Conservation (phyloP, 2,113 vertebrate genomes). For the Eulacestoma nigropectus region DNA sequence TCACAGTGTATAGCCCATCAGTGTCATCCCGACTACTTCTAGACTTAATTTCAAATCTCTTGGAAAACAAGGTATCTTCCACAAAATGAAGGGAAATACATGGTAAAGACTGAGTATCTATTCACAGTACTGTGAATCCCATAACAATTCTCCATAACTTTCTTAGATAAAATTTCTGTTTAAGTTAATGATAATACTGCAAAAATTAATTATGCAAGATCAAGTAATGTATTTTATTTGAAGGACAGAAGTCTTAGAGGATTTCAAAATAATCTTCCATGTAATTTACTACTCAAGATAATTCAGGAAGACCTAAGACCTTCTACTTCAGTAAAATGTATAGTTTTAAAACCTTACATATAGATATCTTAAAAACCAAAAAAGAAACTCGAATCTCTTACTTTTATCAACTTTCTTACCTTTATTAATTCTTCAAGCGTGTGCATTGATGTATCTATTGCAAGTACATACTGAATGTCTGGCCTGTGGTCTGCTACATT, state of each 20-base stretch:
- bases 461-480: conserved; percentile 78
- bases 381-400: neutral
- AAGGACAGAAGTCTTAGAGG: neutral
- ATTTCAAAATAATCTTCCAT: neutral
- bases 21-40: neutral
- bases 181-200: neutral
- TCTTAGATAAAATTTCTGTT: neutral
- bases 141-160: neutral
- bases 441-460: conserved; percentile 80
- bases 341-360: neutral
- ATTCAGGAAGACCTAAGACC: neutral
- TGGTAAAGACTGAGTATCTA: neutral
- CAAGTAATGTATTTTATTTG: neutral
- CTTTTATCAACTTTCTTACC: conserved; percentile 74
- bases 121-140: neutral
- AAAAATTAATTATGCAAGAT: neutral
- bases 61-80: neutral
- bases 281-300: neutral
- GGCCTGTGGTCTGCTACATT: conserved; percentile 82
- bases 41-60: neutral
- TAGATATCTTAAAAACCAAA: neutral
- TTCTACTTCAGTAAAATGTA: neutral
- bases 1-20: neutral
- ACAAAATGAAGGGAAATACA: neutral
- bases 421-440: conserved; percentile 81